phyloP scores from a whole-genome alignment of 1,140 invertebrate genomes.

The Sitodiplosis mosellana region DNA sequence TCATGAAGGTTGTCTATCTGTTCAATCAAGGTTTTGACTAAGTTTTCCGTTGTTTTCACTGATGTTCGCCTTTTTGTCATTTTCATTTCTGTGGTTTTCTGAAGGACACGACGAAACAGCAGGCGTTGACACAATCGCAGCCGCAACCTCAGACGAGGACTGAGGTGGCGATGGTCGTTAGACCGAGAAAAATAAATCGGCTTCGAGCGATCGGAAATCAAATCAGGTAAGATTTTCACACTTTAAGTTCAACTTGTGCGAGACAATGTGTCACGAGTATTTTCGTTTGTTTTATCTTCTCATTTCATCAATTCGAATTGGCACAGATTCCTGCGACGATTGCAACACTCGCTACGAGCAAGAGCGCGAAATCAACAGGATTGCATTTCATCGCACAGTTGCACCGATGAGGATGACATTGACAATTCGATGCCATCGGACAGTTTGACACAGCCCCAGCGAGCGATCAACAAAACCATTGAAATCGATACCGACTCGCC shows the following conservation, averaged over 20 bases:
- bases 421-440: no score
- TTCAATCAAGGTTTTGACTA: background rate
- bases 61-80: background rate
- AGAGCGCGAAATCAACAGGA: no score
- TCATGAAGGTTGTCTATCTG: background rate
- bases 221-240: constrained; percentile 50
- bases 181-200: constrained; percentile 35
- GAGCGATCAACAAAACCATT: no score
- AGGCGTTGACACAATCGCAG: background rate
- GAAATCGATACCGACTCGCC: no score
- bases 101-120: background rate
- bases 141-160: constrained; percentile 27
- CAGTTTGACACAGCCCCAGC: no score
- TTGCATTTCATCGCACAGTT: no score
- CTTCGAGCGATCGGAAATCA: constrained; percentile 46
- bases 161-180: constrained; percentile 4
- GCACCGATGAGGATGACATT: no score
- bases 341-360: background rate
- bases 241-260: no score
- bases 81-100: background rate
- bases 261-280: no score
- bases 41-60: background rate
- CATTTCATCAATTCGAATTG: background rate
- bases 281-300: no score
- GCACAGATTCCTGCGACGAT: constrained; percentile 1